Evolutionary conservation across 2,888 invertebrate genomes (phyloP).

Genomic region (Leucoptera coffeella): DNA sequence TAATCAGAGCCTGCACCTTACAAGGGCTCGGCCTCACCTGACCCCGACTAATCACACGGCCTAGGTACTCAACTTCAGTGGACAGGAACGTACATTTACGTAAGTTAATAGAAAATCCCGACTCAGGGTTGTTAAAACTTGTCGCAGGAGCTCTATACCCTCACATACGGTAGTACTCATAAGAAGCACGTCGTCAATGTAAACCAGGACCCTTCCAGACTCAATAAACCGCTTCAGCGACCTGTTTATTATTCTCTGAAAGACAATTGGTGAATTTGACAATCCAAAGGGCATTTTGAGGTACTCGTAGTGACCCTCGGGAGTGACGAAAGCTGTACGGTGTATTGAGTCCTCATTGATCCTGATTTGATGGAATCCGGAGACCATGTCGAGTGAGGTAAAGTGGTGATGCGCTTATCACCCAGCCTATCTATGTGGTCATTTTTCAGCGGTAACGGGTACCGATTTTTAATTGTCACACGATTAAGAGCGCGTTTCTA

Average conservation of each 20-base stretch:
- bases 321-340: too few relatives aligned
- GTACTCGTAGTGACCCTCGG: too few relatives aligned
- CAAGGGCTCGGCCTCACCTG: slow-evolving; percentile 1
- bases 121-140: slow-evolving; percentile 1
- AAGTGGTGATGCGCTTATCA: too few relatives aligned
- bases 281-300: too few relatives aligned
- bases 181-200: too few relatives aligned
- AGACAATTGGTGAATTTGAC: slow-evolving; percentile 3
- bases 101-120: too few relatives aligned
- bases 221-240: slow-evolving; percentile 4
- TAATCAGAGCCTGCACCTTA: slow-evolving; percentile 2
- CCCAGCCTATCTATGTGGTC: slow-evolving; percentile 1
- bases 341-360: too few relatives aligned
- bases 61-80: neutral
- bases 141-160: neutral
- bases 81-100: neutral
- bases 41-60: slow-evolving; percentile 1
- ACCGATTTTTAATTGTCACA: too few relatives aligned
- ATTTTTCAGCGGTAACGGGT: slow-evolving; percentile 7
- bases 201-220: slow-evolving; percentile 4
- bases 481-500: slow-evolving; percentile 6
- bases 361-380: neutral
- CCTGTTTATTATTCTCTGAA: slow-evolving; percentile 5
- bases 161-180: too few relatives aligned
- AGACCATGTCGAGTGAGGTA: neutral